Evolutionary conservation across 2,113 vertebrate species (phyloP).

Genomic region (Seriola rivoliana): DNA sequence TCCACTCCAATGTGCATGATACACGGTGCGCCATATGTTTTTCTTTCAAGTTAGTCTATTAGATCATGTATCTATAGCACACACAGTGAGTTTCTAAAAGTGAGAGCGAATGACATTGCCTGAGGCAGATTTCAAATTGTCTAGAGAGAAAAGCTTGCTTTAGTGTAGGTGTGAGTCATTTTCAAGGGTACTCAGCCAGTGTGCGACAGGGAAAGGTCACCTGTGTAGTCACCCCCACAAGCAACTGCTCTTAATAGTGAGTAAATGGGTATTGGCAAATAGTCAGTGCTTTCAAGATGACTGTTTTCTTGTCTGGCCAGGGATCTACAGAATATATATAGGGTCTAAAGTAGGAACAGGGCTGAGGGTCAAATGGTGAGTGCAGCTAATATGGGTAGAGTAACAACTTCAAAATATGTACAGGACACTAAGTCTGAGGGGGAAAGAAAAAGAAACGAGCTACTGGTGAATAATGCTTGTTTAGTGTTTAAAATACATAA

Average conservation of each 20-base stretch:
- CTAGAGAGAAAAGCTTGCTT: constrained; percentile 65
- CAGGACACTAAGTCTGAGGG: background rate
- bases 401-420: background rate
- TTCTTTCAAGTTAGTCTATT: constrained; percentile 46
- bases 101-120: constrained; percentile 67
- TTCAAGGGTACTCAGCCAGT: constrained; percentile 68
- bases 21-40: constrained; percentile 51
- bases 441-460: constrained; percentile 1
- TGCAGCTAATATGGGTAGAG: background rate
- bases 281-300: constrained; percentile 14
- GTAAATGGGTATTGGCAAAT: constrained; percentile 49
- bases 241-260: constrained; percentile 25
- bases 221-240: constrained; percentile 42
- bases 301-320: constrained; percentile 13
- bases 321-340: background rate
- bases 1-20: constrained; percentile 29
- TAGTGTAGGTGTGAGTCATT: constrained; percentile 59
- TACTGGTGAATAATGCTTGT: background rate
- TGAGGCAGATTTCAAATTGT: constrained; percentile 71
- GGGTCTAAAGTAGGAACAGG: background rate
- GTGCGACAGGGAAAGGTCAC: constrained; percentile 63
- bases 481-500: background rate
- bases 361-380: background rate
- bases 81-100: constrained; percentile 38
- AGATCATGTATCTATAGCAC: constrained; percentile 38